These are phyloP conservation scores for Nasonia vitripennis DNA, from an alignment of 1,140 invertebrate species.

Conservation along the genomic window DNA sequence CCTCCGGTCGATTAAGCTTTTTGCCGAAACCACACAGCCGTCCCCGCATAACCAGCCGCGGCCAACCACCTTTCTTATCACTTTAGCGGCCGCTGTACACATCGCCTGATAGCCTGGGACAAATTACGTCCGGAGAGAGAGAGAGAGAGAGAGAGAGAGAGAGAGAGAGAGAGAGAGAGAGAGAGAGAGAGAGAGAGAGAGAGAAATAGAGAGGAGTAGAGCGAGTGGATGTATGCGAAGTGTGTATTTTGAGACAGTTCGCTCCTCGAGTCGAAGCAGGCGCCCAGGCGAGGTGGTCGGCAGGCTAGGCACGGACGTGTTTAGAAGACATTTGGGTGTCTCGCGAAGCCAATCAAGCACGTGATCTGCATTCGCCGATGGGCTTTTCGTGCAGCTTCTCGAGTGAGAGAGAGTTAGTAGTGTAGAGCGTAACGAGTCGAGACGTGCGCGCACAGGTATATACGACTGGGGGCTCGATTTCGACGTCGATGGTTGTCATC, in stretches of 20 bases:
- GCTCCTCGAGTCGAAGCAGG: constrained; percentile 17
- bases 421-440: constrained; percentile 12
- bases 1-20: background rate
- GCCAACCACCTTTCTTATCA: background rate
- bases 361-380: constrained; percentile 47
- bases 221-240: background rate
- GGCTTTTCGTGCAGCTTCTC: background rate
- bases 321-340: constrained; percentile 47
- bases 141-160: background rate
- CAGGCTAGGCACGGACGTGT: constrained; percentile 37
- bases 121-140: background rate
- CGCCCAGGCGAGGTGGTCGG: background rate
- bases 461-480: too few species aligned
- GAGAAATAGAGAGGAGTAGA: constrained; percentile 11
- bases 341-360: constrained; percentile 45
- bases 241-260: constrained; percentile 30
- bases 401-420: background rate
- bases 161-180: background rate
- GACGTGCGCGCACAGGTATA: too few species aligned
- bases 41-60: too few species aligned
- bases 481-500: too few species aligned
- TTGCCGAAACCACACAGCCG: background rate
- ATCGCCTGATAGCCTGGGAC: background rate
- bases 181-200: background rate
- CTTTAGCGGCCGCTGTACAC: background rate